These are phyloP conservation scores for Brachymystax lenok DNA, from an alignment of 2,797 vertebrate genomes.

Conservation along the genomic window DNA sequence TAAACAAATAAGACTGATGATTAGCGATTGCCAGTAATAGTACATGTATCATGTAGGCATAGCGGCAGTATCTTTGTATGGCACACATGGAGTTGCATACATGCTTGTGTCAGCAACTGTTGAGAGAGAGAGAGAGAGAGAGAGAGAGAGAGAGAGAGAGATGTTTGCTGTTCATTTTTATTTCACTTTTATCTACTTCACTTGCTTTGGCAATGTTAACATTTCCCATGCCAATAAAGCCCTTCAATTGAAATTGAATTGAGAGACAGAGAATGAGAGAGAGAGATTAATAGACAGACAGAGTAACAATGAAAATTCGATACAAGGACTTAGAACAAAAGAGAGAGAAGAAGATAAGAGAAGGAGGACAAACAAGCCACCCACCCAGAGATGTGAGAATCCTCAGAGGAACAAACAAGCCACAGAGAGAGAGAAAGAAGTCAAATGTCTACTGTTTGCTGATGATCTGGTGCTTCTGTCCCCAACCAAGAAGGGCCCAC, in stretches of 20 bases:
- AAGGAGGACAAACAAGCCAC: background rate
- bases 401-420: background rate
- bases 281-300: background rate
- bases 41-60: background rate
- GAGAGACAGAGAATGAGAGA: background rate
- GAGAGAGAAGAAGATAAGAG: background rate
- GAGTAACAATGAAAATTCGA: background rate
- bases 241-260: no score
- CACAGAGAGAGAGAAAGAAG: background rate
- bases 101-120: slow-evolving; percentile 20
- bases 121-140: slow-evolving; percentile 4
- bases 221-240: no score
- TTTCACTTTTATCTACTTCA: no score
- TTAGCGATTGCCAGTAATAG: background rate
- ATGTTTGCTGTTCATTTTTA: no score
- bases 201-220: no score
- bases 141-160: background rate
- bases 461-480: no score
- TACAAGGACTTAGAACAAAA: background rate
- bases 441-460: no score
- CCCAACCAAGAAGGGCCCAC: no score
- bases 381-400: no score
- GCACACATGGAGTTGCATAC: background rate
- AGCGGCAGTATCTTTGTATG: background rate
- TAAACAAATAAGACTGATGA: background rate